These are phyloP conservation scores for Sinosuthora webbiana DNA, from an alignment of 2,113 vertebrate species.

Conservation along the genomic window DNA sequence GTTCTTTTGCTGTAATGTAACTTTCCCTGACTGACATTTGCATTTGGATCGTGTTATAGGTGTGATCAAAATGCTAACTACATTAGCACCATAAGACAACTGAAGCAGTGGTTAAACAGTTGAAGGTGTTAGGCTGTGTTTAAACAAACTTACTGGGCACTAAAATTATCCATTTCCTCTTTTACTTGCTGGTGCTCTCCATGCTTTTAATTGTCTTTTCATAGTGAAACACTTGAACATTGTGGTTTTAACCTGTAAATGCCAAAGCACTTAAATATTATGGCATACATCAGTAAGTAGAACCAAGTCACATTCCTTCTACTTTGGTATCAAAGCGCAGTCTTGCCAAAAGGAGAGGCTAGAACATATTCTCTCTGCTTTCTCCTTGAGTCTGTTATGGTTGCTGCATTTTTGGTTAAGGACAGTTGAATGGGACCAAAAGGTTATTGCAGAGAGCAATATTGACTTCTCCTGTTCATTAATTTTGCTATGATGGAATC, in stretches of 20 bases:
- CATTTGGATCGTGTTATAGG: neutral
- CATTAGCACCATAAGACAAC: neutral
- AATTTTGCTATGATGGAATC: neutral
- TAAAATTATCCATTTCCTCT: neutral
- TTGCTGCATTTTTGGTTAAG: neutral
- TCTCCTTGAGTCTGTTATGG: neutral
- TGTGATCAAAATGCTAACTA: conserved; percentile 8
- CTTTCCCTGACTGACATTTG: neutral
- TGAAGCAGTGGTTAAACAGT: neutral
- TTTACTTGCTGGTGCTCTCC: neutral
- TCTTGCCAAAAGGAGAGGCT: neutral
- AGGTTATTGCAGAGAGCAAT: neutral
- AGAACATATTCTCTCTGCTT: neutral
- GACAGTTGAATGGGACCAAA: neutral
- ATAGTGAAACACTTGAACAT: neutral
- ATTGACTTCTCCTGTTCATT: neutral
- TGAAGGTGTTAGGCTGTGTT: neutral
- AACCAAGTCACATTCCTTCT: neutral
- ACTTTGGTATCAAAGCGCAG: neutral
- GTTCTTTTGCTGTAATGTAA: neutral
- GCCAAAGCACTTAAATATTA: neutral
- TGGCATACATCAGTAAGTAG: neutral
- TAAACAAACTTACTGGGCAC: neutral
- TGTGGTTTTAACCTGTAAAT: neutral
- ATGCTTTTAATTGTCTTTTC: neutral